Evolutionary conservation across 2,113 vertebrate genomes (phyloP), one percentile per base, ranked within the genome.

Genomic region (Fulica atra): DNA sequence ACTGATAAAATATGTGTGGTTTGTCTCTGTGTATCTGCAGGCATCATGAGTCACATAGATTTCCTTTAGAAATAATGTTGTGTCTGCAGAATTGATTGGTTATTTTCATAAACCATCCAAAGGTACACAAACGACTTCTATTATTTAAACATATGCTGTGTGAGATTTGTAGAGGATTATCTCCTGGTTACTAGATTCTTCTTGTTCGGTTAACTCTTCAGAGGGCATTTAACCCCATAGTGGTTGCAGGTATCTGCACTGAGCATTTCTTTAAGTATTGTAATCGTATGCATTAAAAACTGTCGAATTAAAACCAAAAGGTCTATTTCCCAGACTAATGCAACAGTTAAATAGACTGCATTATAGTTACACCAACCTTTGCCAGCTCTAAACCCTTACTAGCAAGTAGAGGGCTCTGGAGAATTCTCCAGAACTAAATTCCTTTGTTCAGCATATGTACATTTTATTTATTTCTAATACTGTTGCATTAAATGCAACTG

Each of bases 51-150:
- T 98, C 98, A 97, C 98, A 98, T 98, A 98, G 98, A 98, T 98
- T 98, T 98, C 98, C 98, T 98, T 98, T 98, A 98, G 98, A 98
- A 98, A 98, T 98, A 98, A 98, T 98, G 98, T 98, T 98, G 97
- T 98, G 97, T 98, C 98, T 98, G 98, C 97, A 97, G 97, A 98
- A 98, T 98, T 98, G 98, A 98, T 98, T 98, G 97, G 98, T 97
- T 98, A 98, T 98, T 98, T 98, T 98, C 97, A 96, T 97, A 98
- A 98, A 98, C 98, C 97, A 98, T 98, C 96, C 89, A 94, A 98
- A 98, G 98, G 95, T 98, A 98, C 98, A 98, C 95, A 97, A 96
- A 97, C 1, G 92, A 97, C 96, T 98, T 97, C 97, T 98, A 96
- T 98, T 97, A 97, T 97, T 97, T 98, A 97, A 98, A 97, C 96